phyloP scores from a whole-genome alignment of 92 coral and sea anemone species.

The Paramuricea clavata region DNA sequence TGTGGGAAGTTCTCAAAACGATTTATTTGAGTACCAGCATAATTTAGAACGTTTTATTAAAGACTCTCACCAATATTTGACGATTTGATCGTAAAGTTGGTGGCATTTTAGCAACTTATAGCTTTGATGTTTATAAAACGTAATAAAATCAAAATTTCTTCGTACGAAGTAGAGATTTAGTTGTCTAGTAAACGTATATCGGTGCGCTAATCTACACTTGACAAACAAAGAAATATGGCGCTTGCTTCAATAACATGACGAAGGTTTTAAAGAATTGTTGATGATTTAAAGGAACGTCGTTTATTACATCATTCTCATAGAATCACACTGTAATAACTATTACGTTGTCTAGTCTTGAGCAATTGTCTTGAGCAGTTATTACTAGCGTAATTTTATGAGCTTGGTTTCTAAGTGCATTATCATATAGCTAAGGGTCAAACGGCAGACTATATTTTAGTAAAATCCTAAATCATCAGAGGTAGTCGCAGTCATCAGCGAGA shows the following conservation, averaged over 20 bases:
- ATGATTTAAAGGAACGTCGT: not conserved
- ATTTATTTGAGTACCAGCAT: slow-evolving; percentile 11
- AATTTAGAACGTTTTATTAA: not conserved
- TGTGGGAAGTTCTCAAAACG: slow-evolving; percentile 50
- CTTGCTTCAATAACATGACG: slow-evolving; percentile 6
- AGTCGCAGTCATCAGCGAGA: too few species aligned
- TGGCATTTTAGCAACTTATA: not conserved
- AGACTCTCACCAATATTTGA: not conserved
- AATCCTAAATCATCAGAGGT: too few species aligned
- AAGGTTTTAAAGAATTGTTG: not conserved
- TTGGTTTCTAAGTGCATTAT: not conserved
- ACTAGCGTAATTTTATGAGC: not conserved
- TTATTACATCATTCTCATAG: not conserved
- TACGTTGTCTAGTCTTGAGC: not conserved
- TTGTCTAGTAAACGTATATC: slow-evolving; percentile 20
- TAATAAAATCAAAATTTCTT: not conserved
- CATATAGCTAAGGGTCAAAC: not conserved
- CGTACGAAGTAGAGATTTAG: slow-evolving; percentile 13
- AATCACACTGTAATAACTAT: not conserved
- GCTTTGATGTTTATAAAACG: not conserved
- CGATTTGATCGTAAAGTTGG: not conserved
- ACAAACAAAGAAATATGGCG: slow-evolving; percentile 45
- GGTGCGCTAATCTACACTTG: slow-evolving; percentile 30
- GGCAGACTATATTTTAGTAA: not conserved
- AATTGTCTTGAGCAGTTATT: not conserved